Evolutionary conservation across 2,888 invertebrate genomes (phyloP).

Genomic region (Spialia ferax): DNA sequence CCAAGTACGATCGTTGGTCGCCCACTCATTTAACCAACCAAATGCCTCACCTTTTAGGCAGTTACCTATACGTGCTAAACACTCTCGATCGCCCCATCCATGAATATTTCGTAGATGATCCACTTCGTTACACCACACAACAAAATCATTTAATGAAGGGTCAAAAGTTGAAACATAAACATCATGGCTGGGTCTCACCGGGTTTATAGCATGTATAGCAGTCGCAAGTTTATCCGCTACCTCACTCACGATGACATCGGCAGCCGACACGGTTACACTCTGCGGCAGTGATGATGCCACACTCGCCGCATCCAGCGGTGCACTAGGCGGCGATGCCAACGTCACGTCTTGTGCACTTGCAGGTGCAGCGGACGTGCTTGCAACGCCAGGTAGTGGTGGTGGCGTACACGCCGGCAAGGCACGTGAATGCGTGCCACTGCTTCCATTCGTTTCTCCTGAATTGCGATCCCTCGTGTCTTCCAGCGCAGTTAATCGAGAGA

Average conservation of each 20-base stretch:
- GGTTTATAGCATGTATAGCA: neutral
- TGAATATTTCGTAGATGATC: neutral
- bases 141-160: conserved; percentile 4
- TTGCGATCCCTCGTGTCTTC: neutral
- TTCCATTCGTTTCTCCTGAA: neutral
- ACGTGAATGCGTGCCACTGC: neutral
- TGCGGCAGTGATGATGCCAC: neutral
- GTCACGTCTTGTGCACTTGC: too few species aligned
- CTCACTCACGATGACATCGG: neutral
- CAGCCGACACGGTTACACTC: neutral
- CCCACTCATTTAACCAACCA: neutral
- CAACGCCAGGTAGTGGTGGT: neutral
- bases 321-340: neutral
- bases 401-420: neutral
- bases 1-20: neutral
- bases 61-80: conserved; percentile 1
- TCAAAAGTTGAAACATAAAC: neutral
- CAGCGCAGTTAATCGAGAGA: neutral
- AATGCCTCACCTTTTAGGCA: neutral
- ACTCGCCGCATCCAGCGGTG: too few species aligned
- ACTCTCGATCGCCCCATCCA: neutral
- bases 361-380: neutral
- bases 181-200: conserved; percentile 4
- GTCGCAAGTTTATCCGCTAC: neutral
- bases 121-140: neutral